A percentile compares a stretch with the other conserved stretches of the same genome.
Evolutionary conservation across 2,888 invertebrate genomes (phyloP).

Genomic region (Scaptomyza reducta): DNA sequence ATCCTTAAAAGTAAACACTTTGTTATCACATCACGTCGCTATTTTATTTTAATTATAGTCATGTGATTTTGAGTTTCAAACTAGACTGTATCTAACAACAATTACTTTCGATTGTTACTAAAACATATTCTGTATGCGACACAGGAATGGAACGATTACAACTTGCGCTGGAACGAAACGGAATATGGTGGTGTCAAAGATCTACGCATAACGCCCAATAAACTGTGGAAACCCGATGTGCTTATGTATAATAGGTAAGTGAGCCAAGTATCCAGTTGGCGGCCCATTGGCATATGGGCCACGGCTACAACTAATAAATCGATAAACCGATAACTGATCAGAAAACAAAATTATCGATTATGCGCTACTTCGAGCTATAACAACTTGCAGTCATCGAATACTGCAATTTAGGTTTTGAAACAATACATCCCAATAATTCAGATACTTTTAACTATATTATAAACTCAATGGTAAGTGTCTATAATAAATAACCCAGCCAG

Average conservation of each 20-base stretch:
- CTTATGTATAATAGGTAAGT: conserved; percentile 99
- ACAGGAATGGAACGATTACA: conserved; percentile 99
- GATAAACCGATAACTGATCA: conserved; percentile 50
- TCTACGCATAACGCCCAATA: conserved; percentile 96
- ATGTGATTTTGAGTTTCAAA: conserved; percentile 19
- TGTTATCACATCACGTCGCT: conserved; percentile 64
- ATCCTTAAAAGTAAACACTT: conserved; percentile 24
- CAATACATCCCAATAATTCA: conserved; percentile 13
- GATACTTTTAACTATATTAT: conserved; percentile 22
- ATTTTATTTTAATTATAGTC: conserved; percentile 58
- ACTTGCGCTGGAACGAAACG: conserved; percentile 97
- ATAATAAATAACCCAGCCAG: conserved; percentile 3
- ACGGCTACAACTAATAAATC: conserved; percentile 32
- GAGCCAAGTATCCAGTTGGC: conserved; percentile 16
- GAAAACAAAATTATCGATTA: conserved; percentile 49
- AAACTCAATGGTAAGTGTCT: conserved; percentile 57
- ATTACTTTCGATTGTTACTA: conserved; percentile 40
- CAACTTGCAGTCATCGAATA: conserved; percentile 11
- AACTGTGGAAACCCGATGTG: conserved; percentile 99
- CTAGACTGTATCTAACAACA: conserved; percentile 20
- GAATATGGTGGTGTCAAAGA: conserved; percentile 98
- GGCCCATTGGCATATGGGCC: conserved; percentile 6
- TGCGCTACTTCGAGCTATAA: conserved; percentile 48
- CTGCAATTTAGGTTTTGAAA: conserved; percentile 39
- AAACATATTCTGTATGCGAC: conserved; percentile 28